phyloP scores from a whole-genome alignment of 2,113 vertebrate species.

The Haplochromis burtoni region DNA sequence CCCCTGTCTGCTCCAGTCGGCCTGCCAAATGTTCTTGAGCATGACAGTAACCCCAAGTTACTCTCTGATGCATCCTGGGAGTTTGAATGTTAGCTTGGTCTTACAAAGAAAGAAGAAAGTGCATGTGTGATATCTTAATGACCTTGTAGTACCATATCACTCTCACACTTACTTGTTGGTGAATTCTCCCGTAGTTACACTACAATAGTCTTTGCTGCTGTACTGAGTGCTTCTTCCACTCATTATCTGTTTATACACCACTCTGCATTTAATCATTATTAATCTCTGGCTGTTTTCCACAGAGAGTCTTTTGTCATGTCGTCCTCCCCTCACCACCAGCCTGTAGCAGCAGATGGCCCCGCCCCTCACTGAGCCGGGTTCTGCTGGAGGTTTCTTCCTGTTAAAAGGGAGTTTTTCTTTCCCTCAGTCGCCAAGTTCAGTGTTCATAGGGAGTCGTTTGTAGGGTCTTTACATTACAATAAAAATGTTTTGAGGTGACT shows the following conservation, averaged over 20 bases:
- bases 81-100: background rate
- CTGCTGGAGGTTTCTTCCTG: background rate
- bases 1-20: background rate
- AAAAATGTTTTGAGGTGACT: background rate
- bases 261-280: background rate
- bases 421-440: background rate
- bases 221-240: background rate
- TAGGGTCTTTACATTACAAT: background rate
- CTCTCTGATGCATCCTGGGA: background rate
- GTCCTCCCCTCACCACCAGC: accelerated
- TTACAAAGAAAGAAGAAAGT: accelerated
- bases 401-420: background rate
- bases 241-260: background rate
- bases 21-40: background rate
- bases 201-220: background rate
- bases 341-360: background rate
- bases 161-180: background rate
- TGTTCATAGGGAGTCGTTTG: background rate
- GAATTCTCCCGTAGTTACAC: background rate
- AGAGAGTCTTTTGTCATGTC: background rate
- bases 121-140: background rate
- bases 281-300: background rate
- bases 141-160: background rate
- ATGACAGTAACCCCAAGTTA: background rate
- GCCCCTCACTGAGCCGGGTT: background rate